phyloP scores from a whole-genome alignment of 2,797 vertebrate species.

The Odontamblyopus lacepedii region DNA sequence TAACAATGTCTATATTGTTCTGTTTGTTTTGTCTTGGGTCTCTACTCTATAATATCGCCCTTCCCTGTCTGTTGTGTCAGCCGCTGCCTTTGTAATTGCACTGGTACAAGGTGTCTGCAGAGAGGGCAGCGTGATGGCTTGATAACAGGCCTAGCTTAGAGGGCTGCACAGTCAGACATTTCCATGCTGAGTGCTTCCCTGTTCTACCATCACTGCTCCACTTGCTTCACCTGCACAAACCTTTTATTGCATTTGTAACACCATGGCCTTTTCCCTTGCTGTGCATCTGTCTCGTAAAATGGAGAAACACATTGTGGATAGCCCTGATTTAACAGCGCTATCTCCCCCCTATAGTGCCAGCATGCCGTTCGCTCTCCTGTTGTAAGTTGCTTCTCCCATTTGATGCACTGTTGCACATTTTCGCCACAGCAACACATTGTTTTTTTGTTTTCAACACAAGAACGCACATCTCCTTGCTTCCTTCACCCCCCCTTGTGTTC shows the following conservation, averaged over 20 bases:
- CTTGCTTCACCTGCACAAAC: conserved; percentile 19
- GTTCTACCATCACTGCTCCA: conserved; percentile 35
- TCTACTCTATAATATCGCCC: conserved; percentile 34
- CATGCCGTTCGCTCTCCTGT: conserved; percentile 26
- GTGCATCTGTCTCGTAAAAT: conserved; percentile 43
- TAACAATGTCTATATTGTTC: conserved; percentile 42
- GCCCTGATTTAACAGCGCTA: conserved; percentile 39
- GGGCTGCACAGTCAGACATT: conserved; percentile 43
- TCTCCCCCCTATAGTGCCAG: conserved; percentile 35
- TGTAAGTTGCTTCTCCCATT: conserved; percentile 47
- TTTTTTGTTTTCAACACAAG: conserved; percentile 30
- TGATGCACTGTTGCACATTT: conserved; percentile 59
- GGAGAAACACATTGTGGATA: conserved; percentile 45
- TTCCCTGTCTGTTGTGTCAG: conserved; percentile 41
- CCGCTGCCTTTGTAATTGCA: conserved; percentile 51
- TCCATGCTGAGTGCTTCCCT: conserved; percentile 36
- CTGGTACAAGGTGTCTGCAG: conserved; percentile 57
- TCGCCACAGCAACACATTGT: conserved; percentile 25
- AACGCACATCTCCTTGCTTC: conserved; percentile 43
- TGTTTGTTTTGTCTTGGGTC: conserved; percentile 17
- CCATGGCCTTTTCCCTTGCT: background rate
- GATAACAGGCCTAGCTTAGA: conserved; percentile 59
- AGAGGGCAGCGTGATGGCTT: conserved; percentile 46
- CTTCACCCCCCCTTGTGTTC: conserved; percentile 33
- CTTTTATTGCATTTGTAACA: conserved; percentile 19